These are phyloP conservation scores for Achatina immaculata DNA, from an alignment of 1,140 invertebrate species.

Conservation along the genomic window DNA sequence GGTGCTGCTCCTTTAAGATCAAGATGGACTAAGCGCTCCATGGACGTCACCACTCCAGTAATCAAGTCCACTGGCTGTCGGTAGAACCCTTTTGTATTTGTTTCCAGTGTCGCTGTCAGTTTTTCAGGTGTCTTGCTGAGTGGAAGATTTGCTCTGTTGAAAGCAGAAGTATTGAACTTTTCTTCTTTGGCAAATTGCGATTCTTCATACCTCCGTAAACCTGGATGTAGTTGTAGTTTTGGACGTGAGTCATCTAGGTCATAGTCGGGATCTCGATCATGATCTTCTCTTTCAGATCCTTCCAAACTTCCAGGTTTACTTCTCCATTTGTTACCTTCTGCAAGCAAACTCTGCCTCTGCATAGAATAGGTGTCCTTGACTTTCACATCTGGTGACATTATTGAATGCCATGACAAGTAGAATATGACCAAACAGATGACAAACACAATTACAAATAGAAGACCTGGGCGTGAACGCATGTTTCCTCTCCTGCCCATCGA, in stretches of 20 bases:
- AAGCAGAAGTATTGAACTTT: no score
- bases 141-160: neutral
- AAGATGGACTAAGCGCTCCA: conserved; percentile 56
- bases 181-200: neutral
- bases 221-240: neutral
- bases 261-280: conserved; percentile 10
- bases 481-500: conserved; percentile 23
- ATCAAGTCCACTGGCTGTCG: neutral
- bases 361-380: conserved; percentile 4
- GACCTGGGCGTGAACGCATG: conserved; percentile 1
- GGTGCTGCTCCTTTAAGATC: conserved; percentile 63
- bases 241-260: neutral
- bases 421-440: conserved; percentile 22
- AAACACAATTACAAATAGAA: conserved; percentile 20
- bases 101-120: neutral
- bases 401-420: conserved; percentile 25
- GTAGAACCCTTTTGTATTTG: neutral
- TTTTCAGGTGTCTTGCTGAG: neutral
- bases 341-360: conserved; percentile 2
- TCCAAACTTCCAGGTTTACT: neutral
- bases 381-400: conserved; percentile 6
- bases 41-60: neutral
- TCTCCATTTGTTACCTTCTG: neutral
- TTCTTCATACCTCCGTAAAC: neutral
- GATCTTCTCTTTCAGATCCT: neutral